A percentile compares a stretch with the other conserved stretches of the same genome.
These are phyloP conservation scores for Folsomia candida DNA, from an alignment of 2,888 invertebrate species.

Conservation along the genomic window DNA sequence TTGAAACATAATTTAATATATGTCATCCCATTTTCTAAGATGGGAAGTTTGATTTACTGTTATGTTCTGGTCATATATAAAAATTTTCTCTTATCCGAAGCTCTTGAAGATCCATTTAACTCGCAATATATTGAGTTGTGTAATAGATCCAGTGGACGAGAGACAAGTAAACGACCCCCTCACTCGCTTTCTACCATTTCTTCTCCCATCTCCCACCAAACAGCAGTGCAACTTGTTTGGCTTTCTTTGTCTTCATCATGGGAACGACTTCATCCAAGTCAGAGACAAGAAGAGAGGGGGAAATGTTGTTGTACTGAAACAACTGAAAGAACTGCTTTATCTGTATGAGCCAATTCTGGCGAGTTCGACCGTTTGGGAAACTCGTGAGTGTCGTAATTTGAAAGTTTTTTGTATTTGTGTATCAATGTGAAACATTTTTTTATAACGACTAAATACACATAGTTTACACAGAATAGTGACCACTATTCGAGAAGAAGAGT, in stretches of 20 bases:
- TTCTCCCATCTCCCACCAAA: neutral
- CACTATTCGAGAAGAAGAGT: too few species aligned
- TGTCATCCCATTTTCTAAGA: too few species aligned
- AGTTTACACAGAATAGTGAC: too few species aligned
- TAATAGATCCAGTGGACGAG: constrained; percentile 8
- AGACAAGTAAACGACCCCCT: constrained; percentile 8
- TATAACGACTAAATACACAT: too few species aligned
- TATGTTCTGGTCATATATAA: constrained; percentile 13
- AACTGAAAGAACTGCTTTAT: neutral
- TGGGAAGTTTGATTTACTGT: constrained; percentile 37
- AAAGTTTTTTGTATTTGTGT: too few species aligned
- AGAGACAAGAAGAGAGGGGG: neutral
- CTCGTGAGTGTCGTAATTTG: too few species aligned
- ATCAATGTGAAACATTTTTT: too few species aligned
- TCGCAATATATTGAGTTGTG: constrained; percentile 4
- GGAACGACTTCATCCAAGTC: neutral
- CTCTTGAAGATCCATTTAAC: neutral
- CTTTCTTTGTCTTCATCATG: constrained; percentile 1
- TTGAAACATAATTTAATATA: too few species aligned
- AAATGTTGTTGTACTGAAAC: too few species aligned
- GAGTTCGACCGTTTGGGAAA: too few species aligned
- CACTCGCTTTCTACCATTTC: neutral
- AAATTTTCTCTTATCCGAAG: neutral
- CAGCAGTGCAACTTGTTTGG: neutral
- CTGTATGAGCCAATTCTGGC: too few species aligned